Conservation (phyloP, 2,797 vertebrate species). For the Apodemus agrarius region DNA sequence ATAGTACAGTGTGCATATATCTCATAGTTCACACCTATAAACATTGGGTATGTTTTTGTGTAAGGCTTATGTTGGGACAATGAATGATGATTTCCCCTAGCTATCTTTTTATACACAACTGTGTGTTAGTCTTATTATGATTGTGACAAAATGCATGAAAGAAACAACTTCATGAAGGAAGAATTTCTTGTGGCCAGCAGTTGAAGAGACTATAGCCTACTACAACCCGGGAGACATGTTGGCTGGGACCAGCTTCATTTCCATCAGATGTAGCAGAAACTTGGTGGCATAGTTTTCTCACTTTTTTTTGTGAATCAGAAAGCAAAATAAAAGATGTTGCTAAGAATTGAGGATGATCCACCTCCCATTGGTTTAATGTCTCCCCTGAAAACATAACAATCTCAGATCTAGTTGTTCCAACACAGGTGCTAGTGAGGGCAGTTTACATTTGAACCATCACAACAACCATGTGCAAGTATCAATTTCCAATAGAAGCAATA, state of each 20-base stretch:
- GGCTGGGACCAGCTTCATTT: neutral
- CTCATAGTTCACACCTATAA: neutral
- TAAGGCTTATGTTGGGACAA: neutral
- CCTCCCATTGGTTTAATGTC: neutral
- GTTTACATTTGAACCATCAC: neutral
- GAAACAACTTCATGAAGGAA: neutral
- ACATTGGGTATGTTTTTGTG: neutral
- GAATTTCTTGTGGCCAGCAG: neutral
- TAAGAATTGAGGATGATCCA: neutral
- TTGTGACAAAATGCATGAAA: neutral
- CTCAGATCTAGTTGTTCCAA: neutral
- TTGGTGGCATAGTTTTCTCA: neutral
- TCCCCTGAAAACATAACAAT: neutral
- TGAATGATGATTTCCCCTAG: neutral
- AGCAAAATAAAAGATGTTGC: neutral
- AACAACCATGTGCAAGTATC: slow-evolving; percentile 13
- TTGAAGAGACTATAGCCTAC: neutral
- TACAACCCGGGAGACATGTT: neutral
- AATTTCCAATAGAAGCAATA: slow-evolving; percentile 1
- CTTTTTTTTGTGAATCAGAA: neutral
- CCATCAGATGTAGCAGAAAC: neutral
- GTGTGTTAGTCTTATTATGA: neutral
- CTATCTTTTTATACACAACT: neutral
- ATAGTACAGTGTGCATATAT: neutral
- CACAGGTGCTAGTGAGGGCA: too few relatives aligned